Conservation (phyloP, 2,888 invertebrate genomes). For the Andrena camellia region DNA sequence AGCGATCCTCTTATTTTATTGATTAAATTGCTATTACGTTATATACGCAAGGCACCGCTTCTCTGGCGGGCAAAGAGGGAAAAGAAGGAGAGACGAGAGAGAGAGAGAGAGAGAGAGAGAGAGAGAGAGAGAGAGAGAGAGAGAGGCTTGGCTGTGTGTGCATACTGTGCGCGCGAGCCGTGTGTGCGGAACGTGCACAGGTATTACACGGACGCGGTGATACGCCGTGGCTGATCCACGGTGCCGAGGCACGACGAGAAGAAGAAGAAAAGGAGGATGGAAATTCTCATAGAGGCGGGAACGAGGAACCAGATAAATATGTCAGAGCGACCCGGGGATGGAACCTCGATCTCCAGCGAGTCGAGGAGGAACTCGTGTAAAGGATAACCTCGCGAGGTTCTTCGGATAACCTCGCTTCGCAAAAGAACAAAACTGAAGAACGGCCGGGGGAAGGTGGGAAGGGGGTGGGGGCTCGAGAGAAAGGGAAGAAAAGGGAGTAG, state of each 20-base stretch:
- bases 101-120: conserved; percentile 6
- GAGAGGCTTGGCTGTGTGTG: conserved; percentile 5
- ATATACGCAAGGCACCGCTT: conserved; percentile 69
- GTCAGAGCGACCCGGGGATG: conserved; percentile 71
- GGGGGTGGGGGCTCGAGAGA: neutral
- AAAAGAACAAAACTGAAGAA: conserved; percentile 52
- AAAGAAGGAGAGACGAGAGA: neutral
- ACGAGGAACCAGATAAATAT: conserved; percentile 79
- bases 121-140: neutral
- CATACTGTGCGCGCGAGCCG: conserved; percentile 24
- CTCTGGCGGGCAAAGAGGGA: conserved; percentile 11
- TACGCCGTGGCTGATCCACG: conserved; percentile 63
- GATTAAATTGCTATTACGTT: conserved; percentile 83
- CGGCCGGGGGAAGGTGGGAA: neutral
- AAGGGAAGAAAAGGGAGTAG: conserved; percentile 38
- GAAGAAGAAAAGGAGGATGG: conserved; percentile 49
- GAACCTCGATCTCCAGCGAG: conserved; percentile 60
- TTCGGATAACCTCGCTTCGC: conserved; percentile 71
- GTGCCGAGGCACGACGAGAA: conserved; percentile 49
- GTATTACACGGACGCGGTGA: conserved; percentile 57
- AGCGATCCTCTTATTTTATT: conserved; percentile 82
- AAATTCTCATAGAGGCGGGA: conserved; percentile 71
- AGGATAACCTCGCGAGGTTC: conserved; percentile 75
- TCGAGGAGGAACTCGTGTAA: conserved; percentile 72
- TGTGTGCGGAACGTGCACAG: conserved; percentile 30